Percentiles rank a stretch among this genome's conserved stretches.
These are phyloP conservation scores for Catharus ustulatus DNA, from an alignment of 2,797 vertebrate genomes.

Conservation along the genomic window DNA sequence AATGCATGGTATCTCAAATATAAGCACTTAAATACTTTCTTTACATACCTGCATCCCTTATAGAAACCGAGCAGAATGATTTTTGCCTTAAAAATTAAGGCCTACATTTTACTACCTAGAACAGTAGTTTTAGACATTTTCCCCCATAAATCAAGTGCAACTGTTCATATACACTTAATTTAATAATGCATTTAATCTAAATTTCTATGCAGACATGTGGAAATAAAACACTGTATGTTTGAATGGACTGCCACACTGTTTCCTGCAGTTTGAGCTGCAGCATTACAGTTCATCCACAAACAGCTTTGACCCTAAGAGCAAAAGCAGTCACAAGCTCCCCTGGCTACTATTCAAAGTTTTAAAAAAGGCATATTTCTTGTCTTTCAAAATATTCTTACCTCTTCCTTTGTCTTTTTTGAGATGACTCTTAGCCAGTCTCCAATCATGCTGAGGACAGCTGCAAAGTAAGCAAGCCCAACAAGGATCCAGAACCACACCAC, in stretches of 20 bases:
- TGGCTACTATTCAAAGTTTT: not conserved
- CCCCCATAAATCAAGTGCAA: not conserved
- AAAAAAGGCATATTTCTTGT: not conserved
- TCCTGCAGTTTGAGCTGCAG: not conserved
- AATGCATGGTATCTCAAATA: not conserved
- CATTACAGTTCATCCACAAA: not conserved
- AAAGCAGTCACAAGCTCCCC: not conserved
- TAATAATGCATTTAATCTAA: not conserved
- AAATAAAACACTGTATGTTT: not conserved
- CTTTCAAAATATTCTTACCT: constrained; percentile 78
- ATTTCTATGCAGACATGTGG: not conserved
- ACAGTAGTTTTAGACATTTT: not conserved
- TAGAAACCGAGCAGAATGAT: not conserved
- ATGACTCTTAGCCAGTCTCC: constrained; percentile 97
- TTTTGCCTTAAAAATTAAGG: not conserved
- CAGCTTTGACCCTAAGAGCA: not conserved
- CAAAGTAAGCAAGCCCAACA: constrained; percentile 96
- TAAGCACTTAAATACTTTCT: not conserved
- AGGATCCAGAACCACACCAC: constrained; percentile 99
- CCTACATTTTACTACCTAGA: not conserved
- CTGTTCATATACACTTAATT: not conserved
- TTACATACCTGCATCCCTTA: not conserved
- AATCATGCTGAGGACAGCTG: constrained; percentile 99
- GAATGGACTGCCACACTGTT: not conserved
- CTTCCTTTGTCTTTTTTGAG: constrained; percentile 98